A percentile compares a stretch with the other conserved stretches of the same genome.
Conservation (phyloP, 2,797 vertebrate species). For the Craterocephalus amniculus region DNA sequence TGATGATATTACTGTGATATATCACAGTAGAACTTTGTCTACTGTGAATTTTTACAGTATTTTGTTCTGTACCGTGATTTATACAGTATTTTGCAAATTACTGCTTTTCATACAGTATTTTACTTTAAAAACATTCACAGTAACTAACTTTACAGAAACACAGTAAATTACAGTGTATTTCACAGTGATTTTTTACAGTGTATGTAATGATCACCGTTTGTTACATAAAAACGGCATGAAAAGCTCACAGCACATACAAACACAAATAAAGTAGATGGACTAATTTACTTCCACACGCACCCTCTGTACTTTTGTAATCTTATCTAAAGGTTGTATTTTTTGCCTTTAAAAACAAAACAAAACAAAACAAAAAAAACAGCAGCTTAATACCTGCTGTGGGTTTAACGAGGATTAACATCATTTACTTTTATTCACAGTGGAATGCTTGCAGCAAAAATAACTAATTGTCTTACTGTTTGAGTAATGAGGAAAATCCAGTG, state of each 20-base stretch:
- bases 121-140: too few species aligned
- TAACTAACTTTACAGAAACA: too few species aligned
- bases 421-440: slow-evolving; percentile 17
- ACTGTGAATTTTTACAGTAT: too few species aligned
- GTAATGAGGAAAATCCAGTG: background rate
- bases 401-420: slow-evolving; percentile 38
- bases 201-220: background rate
- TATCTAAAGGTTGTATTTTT: background rate
- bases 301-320: slow-evolving; percentile 8
- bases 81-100: too few species aligned
- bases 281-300: background rate
- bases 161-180: too few species aligned
- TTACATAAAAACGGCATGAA: background rate
- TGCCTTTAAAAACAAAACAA: too few species aligned
- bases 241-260: background rate
- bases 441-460: slow-evolving; percentile 28
- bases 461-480: slow-evolving; percentile 1
- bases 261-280: background rate
- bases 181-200: too few species aligned
- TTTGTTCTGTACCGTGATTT: too few species aligned
- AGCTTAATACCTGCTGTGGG: slow-evolving; percentile 48
- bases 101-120: too few species aligned
- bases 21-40: too few species aligned
- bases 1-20: too few species aligned
- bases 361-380: background rate